Base-by-base conservation (phyloP, 64 coral and sea anemone genomes). In the Cladopsammia gracilis region DNA sequence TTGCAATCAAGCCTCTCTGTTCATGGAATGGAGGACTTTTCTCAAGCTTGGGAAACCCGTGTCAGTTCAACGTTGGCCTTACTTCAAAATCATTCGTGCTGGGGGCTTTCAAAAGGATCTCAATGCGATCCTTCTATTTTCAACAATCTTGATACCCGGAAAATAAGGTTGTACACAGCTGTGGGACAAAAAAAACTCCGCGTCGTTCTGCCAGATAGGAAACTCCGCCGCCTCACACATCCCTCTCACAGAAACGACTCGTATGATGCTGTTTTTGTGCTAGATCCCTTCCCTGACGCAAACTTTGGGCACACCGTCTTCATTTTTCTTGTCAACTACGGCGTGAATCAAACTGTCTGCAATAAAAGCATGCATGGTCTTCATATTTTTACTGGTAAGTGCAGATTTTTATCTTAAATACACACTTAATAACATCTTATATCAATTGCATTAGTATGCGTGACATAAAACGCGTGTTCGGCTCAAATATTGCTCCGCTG, bases 301-400 rank as follows among this genome's bases (percentile, higher is more conserved):
- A 87, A 75, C 88, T 87, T 95, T 57, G 94, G 94, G 44, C 94
- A 95, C 73, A 54, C 76, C n/a, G 89, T 95, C 47, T 91, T 90
- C 26, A 70, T 95, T 22, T 95, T 95, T 85, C 86, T 95, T 16
- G 64, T 95, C 7, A 83, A 90, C 56, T 71, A 78, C 48, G 77
- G 86, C 46, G 62, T 75, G 15, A 91, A 71, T 64, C 62, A 10
- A 9, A 75, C 78, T 23, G 65, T 86, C 54, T 95, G 94, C 23
- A 71, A 84, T 12, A 79, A 19, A 24, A 91, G 64, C 15, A 24
- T 67, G 64, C 73, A 79, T 20, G 66, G 77, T 45, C 46, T 59
- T 65, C 58, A 65, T 45, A 19, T 84, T 20, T 70, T 83, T 18
- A 91, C 89, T 83, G 89, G 89, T 91, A 19, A 91, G 89, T 91